Conservation (phyloP, 2,888 invertebrate genomes). For the Philereme transversata region DNA sequence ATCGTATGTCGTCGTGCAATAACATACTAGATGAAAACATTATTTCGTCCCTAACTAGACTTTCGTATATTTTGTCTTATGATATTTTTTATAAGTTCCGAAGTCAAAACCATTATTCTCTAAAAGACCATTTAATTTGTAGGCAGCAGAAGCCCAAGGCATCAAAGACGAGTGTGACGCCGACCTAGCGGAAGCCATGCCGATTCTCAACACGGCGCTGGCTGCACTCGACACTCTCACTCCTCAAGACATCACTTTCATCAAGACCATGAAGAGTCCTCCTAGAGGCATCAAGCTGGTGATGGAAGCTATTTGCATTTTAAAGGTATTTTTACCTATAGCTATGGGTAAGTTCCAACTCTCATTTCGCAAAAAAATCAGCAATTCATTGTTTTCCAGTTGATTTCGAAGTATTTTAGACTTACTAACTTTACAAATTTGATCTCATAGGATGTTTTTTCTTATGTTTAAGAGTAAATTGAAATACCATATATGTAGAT, state of each 20-base stretch:
- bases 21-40: too few species aligned
- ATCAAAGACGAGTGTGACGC: conserved; percentile 97
- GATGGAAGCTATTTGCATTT: conserved; percentile 97
- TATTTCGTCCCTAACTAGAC: too few species aligned
- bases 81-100: too few species aligned
- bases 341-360: background rate
- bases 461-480: too few species aligned
- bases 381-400: too few species aligned
- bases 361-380: background rate
- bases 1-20: too few species aligned
- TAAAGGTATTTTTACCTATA: conserved; percentile 85
- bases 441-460: too few species aligned
- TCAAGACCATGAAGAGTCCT: conserved; percentile 98
- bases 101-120: too few species aligned
- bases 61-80: too few species aligned
- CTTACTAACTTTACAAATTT: too few species aligned
- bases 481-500: too few species aligned
- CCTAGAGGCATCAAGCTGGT: conserved; percentile 94
- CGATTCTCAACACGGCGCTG: conserved; percentile 93
- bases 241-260: conserved; percentile 94
- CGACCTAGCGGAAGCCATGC: conserved; percentile 95
- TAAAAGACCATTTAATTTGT: background rate
- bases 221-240: conserved; percentile 95
- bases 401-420: too few species aligned
- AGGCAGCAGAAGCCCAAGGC: conserved; percentile 89